Evolutionary conservation across 2,888 invertebrate genomes (phyloP), one percentile per base, ranked within the genome.

Genomic region (Eledone cirrhosa): DNA sequence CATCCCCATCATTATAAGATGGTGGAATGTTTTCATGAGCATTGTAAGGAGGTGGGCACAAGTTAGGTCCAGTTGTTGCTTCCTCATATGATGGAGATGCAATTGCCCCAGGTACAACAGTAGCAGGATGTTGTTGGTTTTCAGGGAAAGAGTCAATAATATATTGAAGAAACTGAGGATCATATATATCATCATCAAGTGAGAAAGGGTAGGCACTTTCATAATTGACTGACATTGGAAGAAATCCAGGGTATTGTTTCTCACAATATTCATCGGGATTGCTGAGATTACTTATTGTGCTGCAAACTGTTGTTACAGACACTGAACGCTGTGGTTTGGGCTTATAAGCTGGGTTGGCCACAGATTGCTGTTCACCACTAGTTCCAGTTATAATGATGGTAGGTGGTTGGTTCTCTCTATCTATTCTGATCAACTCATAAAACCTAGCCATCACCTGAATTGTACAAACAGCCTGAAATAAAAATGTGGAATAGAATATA

Each of bases 11-110:
- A 11, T 22, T 41, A 24, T 72, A 72, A 11, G 41, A 33, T 29
- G 72, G 72, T 41, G 72, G 72, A 16, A 72, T 5, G 33, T 19
- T 41, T 19, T 72, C 72, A 4, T 13, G 31, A 16, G 29, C 41
- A n/a, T 31, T n/a, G 22, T 72, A 72, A n/a, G 72, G 72, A 13
- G 72, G 72, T n/a, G 72, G 72, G 13, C 41, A 41, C n/a, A 41
- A 13, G 2, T 11, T 24, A 33, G 31, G 2, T 2, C 33, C 41
- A 41, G 1, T 72, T 5, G 72, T 72, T 11, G 72, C 72, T 72
- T 72, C 72, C 24, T 72, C 72, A 33, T 72, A 72, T 19, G 72
- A n/a, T 31, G 72, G 72, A 5, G 72, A 72, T 72, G 31, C 72
- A 3, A 72, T 14, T 41, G 41, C 3, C 11, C 41, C 41, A 41